Evolutionary conservation across 2,797 vertebrate genomes (phyloP), one percentile per base, ranked within the genome.

Genomic region (Sebastes minor): DNA sequence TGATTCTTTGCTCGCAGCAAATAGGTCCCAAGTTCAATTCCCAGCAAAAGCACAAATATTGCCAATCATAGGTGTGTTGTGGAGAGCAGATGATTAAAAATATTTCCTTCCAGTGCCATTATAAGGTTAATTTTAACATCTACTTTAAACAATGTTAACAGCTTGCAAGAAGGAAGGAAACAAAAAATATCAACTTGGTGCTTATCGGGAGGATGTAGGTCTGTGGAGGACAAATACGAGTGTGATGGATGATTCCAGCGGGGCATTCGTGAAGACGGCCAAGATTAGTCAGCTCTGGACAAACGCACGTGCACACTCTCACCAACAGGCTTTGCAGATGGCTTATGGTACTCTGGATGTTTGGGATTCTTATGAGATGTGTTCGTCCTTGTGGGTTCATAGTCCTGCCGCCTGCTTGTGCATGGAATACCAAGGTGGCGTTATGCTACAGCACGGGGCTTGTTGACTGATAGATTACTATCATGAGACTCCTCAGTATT

Each of bases 181-280:
- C 5, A 22, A 6, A 30, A 49, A 11, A 38, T 6, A 3, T 20
- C 2, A 28, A 38, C 9, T 12, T 33, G 1, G 52, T 57, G 25
- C 32, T 38, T n/a, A 6, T 25, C 2, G 4, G 13, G n/a, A 71
- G 30, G 7, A 76, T 60, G 20, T 9, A 53, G 23, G 55, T 80
- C 52, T 66, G 66, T 70, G 69, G 81, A 88, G 85, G 77, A 90
- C 87, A 88, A 90, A 83, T 71, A n/a, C 70, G 42, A 84, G 42
- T 59, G 57, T 90, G 87, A 91, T 89, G 71, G 83, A 90, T 85
- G 76, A 89, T 86, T 88, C 87, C 80, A 76, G 79, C n/a, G 6
- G 78, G 69, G 57, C 57, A 33, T 80, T 81, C 74, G 76, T 64
- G 78, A 78, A 81, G 80, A 13, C 25, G 20, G 60, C 69, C 75